These are phyloP conservation scores for Drosophila rhopaloa DNA, from an alignment of 1,140 invertebrate genomes.

Conservation along the genomic window DNA sequence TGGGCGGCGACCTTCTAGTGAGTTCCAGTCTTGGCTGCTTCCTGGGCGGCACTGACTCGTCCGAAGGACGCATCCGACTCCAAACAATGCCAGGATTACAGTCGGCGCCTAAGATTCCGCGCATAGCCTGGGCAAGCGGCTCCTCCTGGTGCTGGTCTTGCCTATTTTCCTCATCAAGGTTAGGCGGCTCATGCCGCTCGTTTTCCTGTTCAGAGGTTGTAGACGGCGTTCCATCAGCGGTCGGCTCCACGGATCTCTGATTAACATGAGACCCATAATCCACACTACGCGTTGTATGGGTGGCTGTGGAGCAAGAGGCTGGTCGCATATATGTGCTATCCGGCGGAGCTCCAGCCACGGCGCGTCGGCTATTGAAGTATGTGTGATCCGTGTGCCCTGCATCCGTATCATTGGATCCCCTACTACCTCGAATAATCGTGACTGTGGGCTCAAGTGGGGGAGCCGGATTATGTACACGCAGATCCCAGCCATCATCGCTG, in stretches of 20 bases:
- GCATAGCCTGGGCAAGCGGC: constrained; percentile 12
- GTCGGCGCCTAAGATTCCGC: not conserved
- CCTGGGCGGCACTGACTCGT: constrained; percentile 30
- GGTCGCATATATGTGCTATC: constrained; percentile 41
- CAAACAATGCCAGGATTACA: constrained; percentile 26
- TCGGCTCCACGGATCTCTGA: constrained; percentile 3
- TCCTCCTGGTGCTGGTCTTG: constrained; percentile 3
- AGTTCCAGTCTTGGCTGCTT: constrained; percentile 39
- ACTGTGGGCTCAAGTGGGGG: constrained; percentile 9
- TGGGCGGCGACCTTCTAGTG: not conserved
- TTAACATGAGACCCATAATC: constrained; percentile 52
- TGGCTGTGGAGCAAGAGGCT: constrained; percentile 65
- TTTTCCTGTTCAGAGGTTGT: constrained; percentile 12
- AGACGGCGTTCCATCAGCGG: constrained; percentile 6
- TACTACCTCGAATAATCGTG: constrained; percentile 2
- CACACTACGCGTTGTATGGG: constrained; percentile 63
- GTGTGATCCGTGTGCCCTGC: constrained; percentile 60
- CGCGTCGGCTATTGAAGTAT: constrained; percentile 57
- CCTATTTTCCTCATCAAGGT: not conserved
- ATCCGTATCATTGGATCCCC: constrained; percentile 12
- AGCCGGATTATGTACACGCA: constrained; percentile 54
- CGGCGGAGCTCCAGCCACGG: constrained; percentile 2
- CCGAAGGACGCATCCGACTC: constrained; percentile 40
- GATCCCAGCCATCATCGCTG: constrained; percentile 71
- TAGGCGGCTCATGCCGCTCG: not conserved